Evolutionary conservation across 2,113 vertebrate genomes (phyloP).

Genomic region (Benitochromis conjunctus): DNA sequence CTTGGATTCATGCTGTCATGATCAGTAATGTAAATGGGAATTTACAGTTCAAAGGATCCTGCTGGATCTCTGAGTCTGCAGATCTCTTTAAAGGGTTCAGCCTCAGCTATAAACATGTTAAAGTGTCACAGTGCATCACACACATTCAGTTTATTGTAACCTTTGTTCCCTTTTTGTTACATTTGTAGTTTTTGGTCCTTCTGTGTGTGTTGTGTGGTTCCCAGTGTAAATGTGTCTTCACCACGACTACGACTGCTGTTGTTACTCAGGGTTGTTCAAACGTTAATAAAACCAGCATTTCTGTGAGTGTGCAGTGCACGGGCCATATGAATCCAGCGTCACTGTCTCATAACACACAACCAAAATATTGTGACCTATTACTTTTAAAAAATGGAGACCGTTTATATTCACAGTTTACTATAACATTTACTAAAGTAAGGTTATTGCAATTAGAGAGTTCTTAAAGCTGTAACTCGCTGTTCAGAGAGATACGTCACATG

Average conservation of each 20-base stretch:
- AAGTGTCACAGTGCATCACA: neutral
- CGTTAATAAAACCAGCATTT: neutral
- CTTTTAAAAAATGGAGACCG: neutral
- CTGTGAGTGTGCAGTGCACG: neutral
- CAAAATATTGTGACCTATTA: neutral
- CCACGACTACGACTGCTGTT: neutral
- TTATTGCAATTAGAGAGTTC: neutral
- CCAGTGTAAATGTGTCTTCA: neutral
- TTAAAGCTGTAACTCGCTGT: neutral
- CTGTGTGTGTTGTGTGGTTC: neutral
- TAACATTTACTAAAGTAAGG: neutral
- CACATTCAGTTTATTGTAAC: neutral
- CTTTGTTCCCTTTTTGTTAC: neutral
- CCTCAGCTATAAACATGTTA: neutral
- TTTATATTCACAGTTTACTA: neutral
- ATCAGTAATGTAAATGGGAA: neutral
- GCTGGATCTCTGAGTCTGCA: neutral
- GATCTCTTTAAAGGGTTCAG: neutral
- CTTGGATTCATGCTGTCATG: neutral
- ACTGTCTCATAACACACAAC: too few species aligned
- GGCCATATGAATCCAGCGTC: neutral
- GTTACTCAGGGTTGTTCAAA: neutral
- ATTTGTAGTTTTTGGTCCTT: neutral
- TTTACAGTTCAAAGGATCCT: neutral
- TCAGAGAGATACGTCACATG: neutral